phyloP scores from a whole-genome alignment of 2,113 vertebrate species.

The Corythaeola cristata region DNA sequence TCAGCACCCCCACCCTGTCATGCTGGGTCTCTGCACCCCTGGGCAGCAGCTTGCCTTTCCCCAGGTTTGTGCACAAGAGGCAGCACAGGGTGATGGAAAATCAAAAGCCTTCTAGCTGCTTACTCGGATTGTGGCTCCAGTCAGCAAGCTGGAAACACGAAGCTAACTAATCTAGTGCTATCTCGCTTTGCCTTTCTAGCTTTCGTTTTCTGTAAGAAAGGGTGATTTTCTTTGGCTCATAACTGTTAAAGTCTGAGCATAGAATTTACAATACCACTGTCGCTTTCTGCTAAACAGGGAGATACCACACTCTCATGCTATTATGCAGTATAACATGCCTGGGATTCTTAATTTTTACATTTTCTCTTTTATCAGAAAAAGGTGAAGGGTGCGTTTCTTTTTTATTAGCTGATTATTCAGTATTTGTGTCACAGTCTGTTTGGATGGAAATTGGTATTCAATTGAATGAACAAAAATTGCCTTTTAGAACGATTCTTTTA shows the following conservation, averaged over 20 bases:
- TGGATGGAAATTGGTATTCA: slow-evolving; percentile 51
- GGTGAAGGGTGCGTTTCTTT: slow-evolving; percentile 22
- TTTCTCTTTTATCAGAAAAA: slow-evolving; percentile 47
- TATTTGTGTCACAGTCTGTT: slow-evolving; percentile 47
- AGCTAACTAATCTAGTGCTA: neutral
- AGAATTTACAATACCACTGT: neutral
- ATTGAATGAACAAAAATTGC: slow-evolving; percentile 50
- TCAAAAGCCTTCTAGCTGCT: neutral
- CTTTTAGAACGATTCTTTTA: slow-evolving; percentile 45
- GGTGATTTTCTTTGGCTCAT: neutral
- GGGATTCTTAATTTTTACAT: slow-evolving; percentile 42
- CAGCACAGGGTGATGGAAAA: rapidly evolving
- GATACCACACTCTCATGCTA: neutral
- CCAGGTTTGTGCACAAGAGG: neutral
- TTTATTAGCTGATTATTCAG: slow-evolving; percentile 52
- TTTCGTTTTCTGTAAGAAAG: neutral
- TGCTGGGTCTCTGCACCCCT: neutral
- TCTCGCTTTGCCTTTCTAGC: neutral
- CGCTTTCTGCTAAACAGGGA: neutral
- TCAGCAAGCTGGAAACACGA: neutral
- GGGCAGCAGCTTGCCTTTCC: neutral
- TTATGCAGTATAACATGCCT: neutral
- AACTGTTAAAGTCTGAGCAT: neutral
- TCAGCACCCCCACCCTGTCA: rapidly evolving
- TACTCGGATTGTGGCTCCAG: neutral